phyloP scores from a whole-genome alignment of 2,113 vertebrate species.

The Cephalophus harveyi region DNA sequence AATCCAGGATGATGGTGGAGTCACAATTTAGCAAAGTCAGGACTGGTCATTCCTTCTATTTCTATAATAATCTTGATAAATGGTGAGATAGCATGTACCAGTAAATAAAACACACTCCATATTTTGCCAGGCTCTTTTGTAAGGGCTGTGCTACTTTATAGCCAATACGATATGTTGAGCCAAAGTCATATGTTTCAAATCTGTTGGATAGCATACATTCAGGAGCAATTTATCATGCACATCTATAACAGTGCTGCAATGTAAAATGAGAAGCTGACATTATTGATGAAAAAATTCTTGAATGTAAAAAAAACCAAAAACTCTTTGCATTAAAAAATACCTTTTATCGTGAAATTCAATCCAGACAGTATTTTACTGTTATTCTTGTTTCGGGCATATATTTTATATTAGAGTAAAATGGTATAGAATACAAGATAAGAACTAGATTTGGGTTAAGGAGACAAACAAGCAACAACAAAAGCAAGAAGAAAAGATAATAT shows the following conservation, averaged over 20 bases:
- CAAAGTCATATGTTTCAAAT: constrained; percentile 73
- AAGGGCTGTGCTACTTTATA: constrained; percentile 50
- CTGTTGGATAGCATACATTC: constrained; percentile 45
- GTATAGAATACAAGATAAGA: constrained; percentile 6
- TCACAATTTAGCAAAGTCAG: not conserved
- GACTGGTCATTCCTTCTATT: not conserved
- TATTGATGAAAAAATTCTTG: constrained; percentile 61
- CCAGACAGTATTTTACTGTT: constrained; percentile 63
- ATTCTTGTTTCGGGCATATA: constrained; percentile 37
- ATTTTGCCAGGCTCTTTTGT: constrained; percentile 20
- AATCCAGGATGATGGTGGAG: not conserved
- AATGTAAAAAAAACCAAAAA: constrained; percentile 45
- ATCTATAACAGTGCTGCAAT: constrained; percentile 62
- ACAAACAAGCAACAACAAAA: not conserved
- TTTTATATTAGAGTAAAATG: constrained; percentile 58
- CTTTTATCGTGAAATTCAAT: constrained; percentile 56
- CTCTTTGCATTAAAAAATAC: constrained; percentile 53
- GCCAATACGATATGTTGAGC: constrained; percentile 49
- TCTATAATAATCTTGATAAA: not conserved
- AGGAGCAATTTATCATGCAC: constrained; percentile 70
- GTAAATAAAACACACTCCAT: not conserved
- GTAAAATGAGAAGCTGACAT: constrained; percentile 66
- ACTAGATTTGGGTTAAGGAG: not conserved
- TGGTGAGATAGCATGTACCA: not conserved
- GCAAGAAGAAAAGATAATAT: not conserved